A percentile compares a stretch with the other conserved stretches of the same genome.
phyloP scores from a whole-genome alignment of 1,140 invertebrate genomes.

The Anoplolepis gracilipes region DNA sequence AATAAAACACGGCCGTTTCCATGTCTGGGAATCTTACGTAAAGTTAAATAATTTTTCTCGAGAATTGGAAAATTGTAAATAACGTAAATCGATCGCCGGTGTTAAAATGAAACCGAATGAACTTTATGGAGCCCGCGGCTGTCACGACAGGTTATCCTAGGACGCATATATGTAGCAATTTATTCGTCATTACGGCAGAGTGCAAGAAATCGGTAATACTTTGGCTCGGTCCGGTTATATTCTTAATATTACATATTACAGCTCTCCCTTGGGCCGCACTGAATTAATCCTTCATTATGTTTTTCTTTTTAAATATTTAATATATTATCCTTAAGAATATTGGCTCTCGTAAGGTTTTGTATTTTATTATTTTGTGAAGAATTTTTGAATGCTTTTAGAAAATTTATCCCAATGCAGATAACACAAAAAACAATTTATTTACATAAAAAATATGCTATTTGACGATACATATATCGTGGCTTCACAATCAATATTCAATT shows the following conservation, averaged over 20 bases:
- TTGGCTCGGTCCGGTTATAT: slow-evolving; percentile 21
- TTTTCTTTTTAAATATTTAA: not conserved
- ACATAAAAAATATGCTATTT: not conserved
- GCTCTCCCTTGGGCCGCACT: not conserved
- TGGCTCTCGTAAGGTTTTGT: not conserved
- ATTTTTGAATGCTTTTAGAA: not conserved
- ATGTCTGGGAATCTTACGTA: not conserved
- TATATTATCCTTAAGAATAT: not conserved
- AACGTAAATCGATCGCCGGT: slow-evolving; percentile 17
- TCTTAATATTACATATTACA: slow-evolving; percentile 21
- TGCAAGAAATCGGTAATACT: slow-evolving; percentile 54
- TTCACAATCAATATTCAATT: not conserved
- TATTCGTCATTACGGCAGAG: slow-evolving; percentile 48
- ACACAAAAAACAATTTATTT: not conserved
- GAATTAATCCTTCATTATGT: slow-evolving; percentile 12
- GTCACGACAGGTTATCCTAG: slow-evolving; percentile 32
- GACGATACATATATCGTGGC: not conserved
- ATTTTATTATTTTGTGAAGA: not conserved
- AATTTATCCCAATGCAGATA: not conserved
- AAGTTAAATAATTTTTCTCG: slow-evolving; percentile 3
- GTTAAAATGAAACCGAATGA: slow-evolving; percentile 31
- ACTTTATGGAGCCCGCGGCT: slow-evolving; percentile 18
- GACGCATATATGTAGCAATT: slow-evolving; percentile 34
- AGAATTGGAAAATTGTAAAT: slow-evolving; percentile 32
- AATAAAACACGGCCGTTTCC: not conserved